Percentiles rank a stretch among this genome's conserved stretches.
phyloP scores from a whole-genome alignment of 2,797 vertebrate genomes.

The Sebastes diaconus region DNA sequence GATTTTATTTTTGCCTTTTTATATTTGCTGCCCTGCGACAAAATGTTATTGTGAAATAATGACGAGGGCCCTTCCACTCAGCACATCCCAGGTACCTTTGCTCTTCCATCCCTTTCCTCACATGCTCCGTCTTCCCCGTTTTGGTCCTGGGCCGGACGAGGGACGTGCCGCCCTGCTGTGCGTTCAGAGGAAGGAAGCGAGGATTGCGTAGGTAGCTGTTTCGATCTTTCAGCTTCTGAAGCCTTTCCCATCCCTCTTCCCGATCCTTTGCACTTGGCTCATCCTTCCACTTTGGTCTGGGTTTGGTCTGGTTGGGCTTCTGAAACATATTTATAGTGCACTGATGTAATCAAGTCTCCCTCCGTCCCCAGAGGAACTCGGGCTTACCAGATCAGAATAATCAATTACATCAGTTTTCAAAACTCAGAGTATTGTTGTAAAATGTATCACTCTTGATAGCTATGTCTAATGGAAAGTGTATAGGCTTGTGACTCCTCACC shows the following conservation, averaged over 20 bases:
- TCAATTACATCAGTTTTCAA: neutral
- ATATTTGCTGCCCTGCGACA: neutral
- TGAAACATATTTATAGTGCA: conserved; percentile 22
- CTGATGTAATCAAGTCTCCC: neutral
- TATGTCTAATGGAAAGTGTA: neutral
- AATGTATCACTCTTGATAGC: neutral
- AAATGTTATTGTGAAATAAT: neutral
- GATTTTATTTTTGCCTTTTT: neutral
- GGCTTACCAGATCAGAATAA: neutral
- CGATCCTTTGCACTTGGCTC: conserved; percentile 62
- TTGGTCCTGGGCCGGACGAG: conserved; percentile 79
- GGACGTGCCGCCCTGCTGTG: conserved; percentile 80
- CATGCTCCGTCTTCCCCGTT: conserved; percentile 29
- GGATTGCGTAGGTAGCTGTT: conserved; percentile 89
- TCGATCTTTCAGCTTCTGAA: conserved; percentile 76
- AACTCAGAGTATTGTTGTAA: neutral
- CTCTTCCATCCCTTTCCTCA: conserved; percentile 26
- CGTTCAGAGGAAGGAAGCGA: conserved; percentile 85
- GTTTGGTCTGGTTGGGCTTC: conserved; percentile 47
- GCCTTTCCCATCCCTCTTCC: conserved; percentile 50
- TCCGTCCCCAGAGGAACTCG: neutral
- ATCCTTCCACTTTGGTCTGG: conserved; percentile 69
- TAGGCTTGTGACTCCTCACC: conserved; percentile 64
- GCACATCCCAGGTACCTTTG: conserved; percentile 76
- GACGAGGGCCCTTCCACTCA: neutral